These are phyloP conservation scores for Poeciliopsis gracilis DNA, from an alignment of 2,797 vertebrate genomes.

Conservation along the genomic window DNA sequence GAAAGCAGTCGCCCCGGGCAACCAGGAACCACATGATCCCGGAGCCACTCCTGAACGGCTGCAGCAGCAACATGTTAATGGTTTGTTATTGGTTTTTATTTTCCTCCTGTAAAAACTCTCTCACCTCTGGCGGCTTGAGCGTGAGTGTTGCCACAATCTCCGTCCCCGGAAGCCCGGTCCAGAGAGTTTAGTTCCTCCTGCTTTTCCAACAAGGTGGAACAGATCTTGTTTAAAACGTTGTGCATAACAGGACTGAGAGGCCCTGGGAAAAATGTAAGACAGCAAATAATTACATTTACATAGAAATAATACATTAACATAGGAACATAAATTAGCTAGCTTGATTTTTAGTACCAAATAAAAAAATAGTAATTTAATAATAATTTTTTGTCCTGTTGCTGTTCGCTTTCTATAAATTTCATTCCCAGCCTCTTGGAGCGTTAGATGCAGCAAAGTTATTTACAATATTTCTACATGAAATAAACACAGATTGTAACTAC, in stretches of 20 bases:
- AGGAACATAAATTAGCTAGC: not conserved
- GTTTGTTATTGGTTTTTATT: not conserved
- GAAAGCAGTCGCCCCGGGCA: constrained; percentile 82
- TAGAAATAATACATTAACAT: not conserved
- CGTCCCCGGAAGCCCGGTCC: constrained; percentile 90
- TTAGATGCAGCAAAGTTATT: not conserved
- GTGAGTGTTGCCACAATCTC: constrained; percentile 94
- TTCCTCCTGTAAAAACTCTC: not conserved
- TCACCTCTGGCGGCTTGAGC: constrained; percentile 86
- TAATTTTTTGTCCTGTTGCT: too few species aligned
- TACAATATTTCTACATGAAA: not conserved
- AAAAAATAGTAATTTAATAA: too few species aligned
- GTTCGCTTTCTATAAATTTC: not conserved
- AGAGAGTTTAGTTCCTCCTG: constrained; percentile 89
- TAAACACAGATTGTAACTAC: not conserved
- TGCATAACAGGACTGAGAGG: constrained; percentile 67
- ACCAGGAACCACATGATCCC: constrained; percentile 67
- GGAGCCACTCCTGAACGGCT: constrained; percentile 90
- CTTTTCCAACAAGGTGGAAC: constrained; percentile 76
- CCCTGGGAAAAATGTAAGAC: constrained; percentile 51
- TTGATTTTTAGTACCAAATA: not conserved
- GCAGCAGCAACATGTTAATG: constrained; percentile 3
- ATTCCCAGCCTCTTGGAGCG: not conserved
- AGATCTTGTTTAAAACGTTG: constrained; percentile 79
- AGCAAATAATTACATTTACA: not conserved